phyloP scores from a whole-genome alignment of 2,113 vertebrate species.

The Scomber japonicus region DNA sequence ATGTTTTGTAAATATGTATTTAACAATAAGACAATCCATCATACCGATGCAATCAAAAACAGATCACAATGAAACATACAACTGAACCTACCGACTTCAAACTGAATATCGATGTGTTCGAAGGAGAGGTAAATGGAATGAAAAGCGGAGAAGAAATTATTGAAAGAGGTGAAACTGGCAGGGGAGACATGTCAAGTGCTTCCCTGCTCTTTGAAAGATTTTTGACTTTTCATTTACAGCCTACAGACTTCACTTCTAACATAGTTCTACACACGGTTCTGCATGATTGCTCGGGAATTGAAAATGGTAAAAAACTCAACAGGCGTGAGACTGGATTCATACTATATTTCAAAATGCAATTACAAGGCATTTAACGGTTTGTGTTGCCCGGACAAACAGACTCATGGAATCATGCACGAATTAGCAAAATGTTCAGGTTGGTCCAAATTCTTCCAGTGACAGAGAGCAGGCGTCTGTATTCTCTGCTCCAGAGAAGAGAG shows the following conservation, averaged over 20 bases:
- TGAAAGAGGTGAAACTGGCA: background rate
- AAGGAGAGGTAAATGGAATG: background rate
- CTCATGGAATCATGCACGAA: slow-evolving; percentile 35
- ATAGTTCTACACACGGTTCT: slow-evolving; percentile 6
- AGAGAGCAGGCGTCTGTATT: background rate
- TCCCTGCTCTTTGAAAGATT: slow-evolving; percentile 1
- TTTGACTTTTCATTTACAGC: slow-evolving; percentile 29
- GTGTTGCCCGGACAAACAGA: slow-evolving; percentile 6
- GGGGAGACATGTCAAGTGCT: slow-evolving; percentile 6
- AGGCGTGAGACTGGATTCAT: slow-evolving; percentile 34
- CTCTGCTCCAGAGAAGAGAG: slow-evolving; percentile 6
- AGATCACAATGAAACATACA: background rate
- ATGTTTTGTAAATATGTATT: too few relatives aligned
- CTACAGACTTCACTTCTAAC: slow-evolving; percentile 14
- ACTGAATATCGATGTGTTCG: background rate
- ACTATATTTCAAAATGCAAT: slow-evolving; percentile 51
- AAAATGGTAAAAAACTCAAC: slow-evolving; percentile 35
- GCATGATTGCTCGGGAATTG: slow-evolving; percentile 50
- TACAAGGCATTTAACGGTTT: slow-evolving; percentile 47
- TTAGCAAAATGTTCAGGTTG: slow-evolving; percentile 22
- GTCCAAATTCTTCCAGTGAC: slow-evolving; percentile 9
- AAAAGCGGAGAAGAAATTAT: slow-evolving; percentile 12
- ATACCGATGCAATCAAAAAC: too few relatives aligned
- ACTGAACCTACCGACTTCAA: background rate
- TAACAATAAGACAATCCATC: too few relatives aligned